Percentiles rank a stretch among this genome's conserved stretches.
Conservation (phyloP, 2,113 vertebrate genomes). For the Plecotus auritus region DNA sequence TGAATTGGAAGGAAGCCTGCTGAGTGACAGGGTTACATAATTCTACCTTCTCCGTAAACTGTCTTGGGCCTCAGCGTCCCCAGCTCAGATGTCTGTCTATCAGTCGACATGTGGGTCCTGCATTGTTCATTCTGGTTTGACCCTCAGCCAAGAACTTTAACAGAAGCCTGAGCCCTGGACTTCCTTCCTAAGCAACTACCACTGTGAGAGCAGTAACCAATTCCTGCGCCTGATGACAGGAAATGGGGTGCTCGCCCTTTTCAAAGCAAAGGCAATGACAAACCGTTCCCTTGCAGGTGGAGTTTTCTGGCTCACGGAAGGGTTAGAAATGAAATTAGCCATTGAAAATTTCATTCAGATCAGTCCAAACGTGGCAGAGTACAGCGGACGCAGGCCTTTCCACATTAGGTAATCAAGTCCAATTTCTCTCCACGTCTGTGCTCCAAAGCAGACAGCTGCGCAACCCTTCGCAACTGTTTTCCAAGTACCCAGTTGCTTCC, state of each 20-base stretch:
- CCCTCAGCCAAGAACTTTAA: slow-evolving; percentile 25
- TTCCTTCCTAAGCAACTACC: neutral
- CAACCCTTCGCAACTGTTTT: neutral
- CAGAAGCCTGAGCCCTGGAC: slow-evolving; percentile 36
- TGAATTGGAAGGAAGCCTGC: slow-evolving; percentile 40
- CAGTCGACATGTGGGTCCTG: neutral
- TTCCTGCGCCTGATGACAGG: slow-evolving; percentile 34
- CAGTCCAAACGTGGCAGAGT: slow-evolving; percentile 31
- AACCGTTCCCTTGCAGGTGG: slow-evolving; percentile 57
- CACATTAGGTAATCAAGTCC: slow-evolving; percentile 37
- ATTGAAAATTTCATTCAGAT: slow-evolving; percentile 64
- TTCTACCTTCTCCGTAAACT: slow-evolving; percentile 44
- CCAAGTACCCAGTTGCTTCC: neutral
- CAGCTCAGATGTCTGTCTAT: slow-evolving; percentile 36
- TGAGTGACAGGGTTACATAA: slow-evolving; percentile 46
- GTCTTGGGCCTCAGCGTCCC: slow-evolving; percentile 21
- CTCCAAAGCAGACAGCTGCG: slow-evolving; percentile 12
- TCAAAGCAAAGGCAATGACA: slow-evolving; percentile 28
- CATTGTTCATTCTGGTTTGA: slow-evolving; percentile 50
- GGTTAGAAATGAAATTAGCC: slow-evolving; percentile 58
- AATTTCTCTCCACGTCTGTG: slow-evolving; percentile 36
- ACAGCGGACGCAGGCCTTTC: slow-evolving; percentile 36
- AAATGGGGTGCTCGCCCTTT: slow-evolving; percentile 19
- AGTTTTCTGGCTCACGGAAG: slow-evolving; percentile 44
- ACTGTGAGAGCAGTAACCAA: neutral